Conservation (phyloP, 2,888 invertebrate genomes). For the Timema podura region DNA sequence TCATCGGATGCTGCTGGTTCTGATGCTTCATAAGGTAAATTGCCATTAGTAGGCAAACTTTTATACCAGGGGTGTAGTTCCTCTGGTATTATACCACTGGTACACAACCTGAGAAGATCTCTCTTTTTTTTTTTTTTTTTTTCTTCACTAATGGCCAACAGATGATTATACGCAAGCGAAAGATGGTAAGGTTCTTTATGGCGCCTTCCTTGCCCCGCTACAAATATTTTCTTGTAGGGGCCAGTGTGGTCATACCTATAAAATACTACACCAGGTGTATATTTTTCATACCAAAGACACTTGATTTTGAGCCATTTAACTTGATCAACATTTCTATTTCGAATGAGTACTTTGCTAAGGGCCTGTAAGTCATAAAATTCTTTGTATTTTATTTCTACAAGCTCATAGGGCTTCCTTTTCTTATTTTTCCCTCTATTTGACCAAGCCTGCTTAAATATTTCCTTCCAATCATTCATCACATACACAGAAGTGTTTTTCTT, state of each 20-base stretch:
- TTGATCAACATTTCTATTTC: neutral
- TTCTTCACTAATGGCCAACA: neutral
- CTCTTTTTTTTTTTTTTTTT: neutral
- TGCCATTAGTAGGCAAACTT: too few species aligned
- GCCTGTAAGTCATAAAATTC: neutral
- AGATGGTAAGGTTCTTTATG: neutral
- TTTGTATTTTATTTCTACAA: neutral
- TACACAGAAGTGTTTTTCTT: slow-evolving; percentile 29
- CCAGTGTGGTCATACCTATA: neutral
- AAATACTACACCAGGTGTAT: neutral
- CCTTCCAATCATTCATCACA: neutral
- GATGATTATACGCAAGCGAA: neutral
- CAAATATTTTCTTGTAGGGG: neutral
- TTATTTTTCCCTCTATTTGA: too few species aligned
- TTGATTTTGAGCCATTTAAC: slow-evolving; percentile 6
- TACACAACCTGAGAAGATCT: neutral
- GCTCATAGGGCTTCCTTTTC: too few species aligned
- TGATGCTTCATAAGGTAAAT: too few species aligned
- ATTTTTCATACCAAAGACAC: neutral
- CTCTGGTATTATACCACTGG: neutral
- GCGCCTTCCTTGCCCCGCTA: neutral
- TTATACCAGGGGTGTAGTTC: neutral
- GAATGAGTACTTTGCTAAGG: neutral
- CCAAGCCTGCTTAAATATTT: neutral
- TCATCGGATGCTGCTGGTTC: too few species aligned